Evolutionary conservation across 2,888 invertebrate genomes (phyloP), one percentile per base, ranked within the genome.

Genomic region (Anoncus sp.): DNA sequence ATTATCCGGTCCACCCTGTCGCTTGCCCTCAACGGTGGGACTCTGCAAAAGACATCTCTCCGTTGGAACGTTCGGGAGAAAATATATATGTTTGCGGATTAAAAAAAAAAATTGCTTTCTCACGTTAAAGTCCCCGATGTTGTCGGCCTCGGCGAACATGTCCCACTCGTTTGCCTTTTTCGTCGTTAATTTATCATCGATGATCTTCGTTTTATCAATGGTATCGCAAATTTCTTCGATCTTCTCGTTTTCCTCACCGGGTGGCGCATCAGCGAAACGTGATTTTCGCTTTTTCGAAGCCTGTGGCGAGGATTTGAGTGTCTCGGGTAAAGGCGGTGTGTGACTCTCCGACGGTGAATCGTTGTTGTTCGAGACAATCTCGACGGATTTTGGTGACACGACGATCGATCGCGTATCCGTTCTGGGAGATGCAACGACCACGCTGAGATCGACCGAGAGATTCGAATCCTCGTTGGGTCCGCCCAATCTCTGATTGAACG

Each of bases 91-190:
- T n/a, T n/a, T n/a, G 18, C 53, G 7, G 47, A 49, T 53, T 71
- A 5, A 22, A n/a, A 69, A 7, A 12, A 53, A 70, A 38, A 73
- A 49, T 31, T 27, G 43, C 14, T 31, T 27, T 10, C 94, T 93
- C 92, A 96, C 96, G 92, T 94, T 94, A 87, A 95, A 95, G 86
- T 95, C 94, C 45, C 95, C 94, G 90, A 97, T 96, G 90, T 96
- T 96, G 87, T 97, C 97, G 82, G 96, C 96, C 87, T 98, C 98
- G 45, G 98, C 98, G 92, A 98, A 97, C 96, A 97, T 97, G 87
- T 97, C 97, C 96, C 97, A 97, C 84, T 96, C 95, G 14, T 93
- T 92, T n/a, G 92, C 91, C 86, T 94, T 94, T 20, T 90, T 89
- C 0, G 92, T 89, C 79, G 92, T 87, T 45, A 81, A 85, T 73